Evolutionary conservation across 1,140 invertebrate species (phyloP).

Genomic region (Diabrotica undecimpunctata): DNA sequence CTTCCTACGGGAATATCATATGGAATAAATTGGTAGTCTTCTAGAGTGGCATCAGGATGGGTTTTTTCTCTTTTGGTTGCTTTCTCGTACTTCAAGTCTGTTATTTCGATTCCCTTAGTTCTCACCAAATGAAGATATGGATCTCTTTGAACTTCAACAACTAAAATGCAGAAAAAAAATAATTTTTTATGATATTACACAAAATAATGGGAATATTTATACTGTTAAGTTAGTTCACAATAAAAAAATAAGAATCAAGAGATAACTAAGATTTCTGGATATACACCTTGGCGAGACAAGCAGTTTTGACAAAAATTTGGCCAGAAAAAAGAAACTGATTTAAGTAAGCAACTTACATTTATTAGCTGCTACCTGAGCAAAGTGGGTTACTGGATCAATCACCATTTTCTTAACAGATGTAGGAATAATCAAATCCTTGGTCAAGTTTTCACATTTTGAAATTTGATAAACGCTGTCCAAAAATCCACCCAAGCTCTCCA

Average conservation of each 20-base stretch:
- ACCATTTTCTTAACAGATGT: slow-evolving; percentile 75
- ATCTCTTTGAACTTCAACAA: slow-evolving; percentile 21
- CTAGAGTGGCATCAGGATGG: slow-evolving; percentile 73
- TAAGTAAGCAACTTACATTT: too few species aligned
- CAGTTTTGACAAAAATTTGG: too few species aligned
- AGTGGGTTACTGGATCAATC: slow-evolving; percentile 72
- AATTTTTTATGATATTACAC: too few species aligned
- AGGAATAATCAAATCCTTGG: slow-evolving; percentile 77
- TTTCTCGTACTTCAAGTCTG: slow-evolving; percentile 82
- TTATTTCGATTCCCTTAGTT: slow-evolving; percentile 82
- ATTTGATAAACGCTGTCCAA: slow-evolving; percentile 94
- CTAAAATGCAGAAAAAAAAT: too few species aligned
- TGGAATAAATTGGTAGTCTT: slow-evolving; percentile 79
- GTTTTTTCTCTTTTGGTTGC: slow-evolving; percentile 73
- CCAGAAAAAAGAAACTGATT: too few species aligned
- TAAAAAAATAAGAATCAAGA: too few species aligned
- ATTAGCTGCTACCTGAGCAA: slow-evolving; percentile 45
- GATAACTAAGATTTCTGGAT: too few species aligned
- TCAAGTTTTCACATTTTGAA: slow-evolving; percentile 69
- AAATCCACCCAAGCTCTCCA: slow-evolving; percentile 87
- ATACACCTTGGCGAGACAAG: too few species aligned
- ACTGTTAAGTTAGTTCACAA: too few species aligned
- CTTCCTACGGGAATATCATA: slow-evolving; percentile 58
- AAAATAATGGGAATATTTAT: too few species aligned
- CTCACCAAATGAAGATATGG: slow-evolving; percentile 59